Base-by-base conservation (phyloP, 2,113 vertebrate genomes). In the Galeopterus variegatus region DNA sequence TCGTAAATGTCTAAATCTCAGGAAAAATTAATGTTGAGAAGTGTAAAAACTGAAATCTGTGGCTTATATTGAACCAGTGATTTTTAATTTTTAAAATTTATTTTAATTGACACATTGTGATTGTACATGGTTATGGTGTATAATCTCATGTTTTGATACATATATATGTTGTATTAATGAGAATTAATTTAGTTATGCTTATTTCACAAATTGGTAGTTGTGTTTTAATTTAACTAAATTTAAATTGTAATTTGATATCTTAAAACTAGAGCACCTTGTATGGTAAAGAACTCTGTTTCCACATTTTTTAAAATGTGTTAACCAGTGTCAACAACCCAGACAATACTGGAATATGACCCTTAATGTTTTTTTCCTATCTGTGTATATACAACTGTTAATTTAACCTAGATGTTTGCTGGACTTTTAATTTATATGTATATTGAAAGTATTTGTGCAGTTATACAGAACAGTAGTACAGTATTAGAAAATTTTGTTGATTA, bases 21-120 rank as follows among this genome's bases (percentile, higher is more conserved):
- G 85, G 45, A 91, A 97, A 92, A 97, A 96, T 64, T 94, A 97
- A 70, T 79, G 72, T 96, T 97, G 67, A 81, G 23, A 1, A 90
- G 14, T 72, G 17, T 94, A 90, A 89, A 95, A 93, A 70, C 64
- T 92, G 33, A 96, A 95, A 64, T 88, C 62, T 88, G 1, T 96
- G 56, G 73, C 48, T 90, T 93, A 70, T 64, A 86, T 95, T 84
- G 11, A 89, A 91, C 3, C 11, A 94, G 19, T 13, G 50, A 15
- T 28, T 95, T 94, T 94, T 33, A 95, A 69, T 85, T 96, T 45
- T 94, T 41, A 3, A 41, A 41, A 41, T 41, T 41, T 41, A 41
- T 41, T 41, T 41, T 41, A 41, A 41, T 41, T 41, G 41, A 41
- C 41, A 41, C 41, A 41, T 41, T 41, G 41, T 41, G 41, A 41